Evolutionary conservation across 30 jellyfish, hydroid and myxozoan species (phyloP).

Genomic region (Pelagia noctiluca): DNA sequence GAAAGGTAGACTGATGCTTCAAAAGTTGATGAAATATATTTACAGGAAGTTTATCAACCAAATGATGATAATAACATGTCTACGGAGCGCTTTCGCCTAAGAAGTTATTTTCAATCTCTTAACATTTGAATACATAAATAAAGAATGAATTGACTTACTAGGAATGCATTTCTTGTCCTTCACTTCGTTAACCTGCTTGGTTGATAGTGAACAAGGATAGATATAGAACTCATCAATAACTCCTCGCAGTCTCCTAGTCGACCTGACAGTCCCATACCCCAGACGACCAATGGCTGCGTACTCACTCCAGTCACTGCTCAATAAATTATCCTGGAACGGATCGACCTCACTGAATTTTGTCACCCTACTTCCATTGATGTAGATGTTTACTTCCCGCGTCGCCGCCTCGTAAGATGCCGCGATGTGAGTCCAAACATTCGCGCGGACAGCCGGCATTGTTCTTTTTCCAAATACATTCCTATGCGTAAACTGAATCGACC

Average conservation of each 20-base stretch:
- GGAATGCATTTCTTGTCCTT: slow-evolving; percentile 80
- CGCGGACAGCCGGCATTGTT: slow-evolving; percentile 76
- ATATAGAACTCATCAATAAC: slow-evolving; percentile 85
- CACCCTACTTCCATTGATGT: slow-evolving; percentile 74
- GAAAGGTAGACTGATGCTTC: too few species aligned
- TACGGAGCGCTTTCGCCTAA: neutral
- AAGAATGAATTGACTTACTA: slow-evolving; percentile 55
- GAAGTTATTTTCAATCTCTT: too few species aligned
- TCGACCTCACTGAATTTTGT: slow-evolving; percentile 69
- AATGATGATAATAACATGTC: neutral
- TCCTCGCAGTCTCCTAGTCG: slow-evolving; percentile 82
- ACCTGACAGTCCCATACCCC: slow-evolving; percentile 74
- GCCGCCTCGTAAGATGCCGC: slow-evolving; percentile 90
- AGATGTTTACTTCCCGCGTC: slow-evolving; percentile 70
- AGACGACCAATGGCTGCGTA: slow-evolving; percentile 84
- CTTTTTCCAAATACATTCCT: slow-evolving; percentile 91
- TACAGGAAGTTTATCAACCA: neutral
- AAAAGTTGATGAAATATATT: too few species aligned
- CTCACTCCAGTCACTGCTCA: slow-evolving; percentile 95
- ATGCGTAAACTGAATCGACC: slow-evolving; percentile 91
- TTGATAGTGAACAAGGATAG: slow-evolving; percentile 88
- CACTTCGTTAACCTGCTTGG: slow-evolving; percentile 58
- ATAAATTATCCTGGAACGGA: slow-evolving; percentile 48
- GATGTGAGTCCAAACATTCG: slow-evolving; percentile 95
- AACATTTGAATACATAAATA: neutral